These are phyloP conservation scores for Phataginus tricuspis DNA, from an alignment of 2,797 vertebrate genomes.

Conservation along the genomic window DNA sequence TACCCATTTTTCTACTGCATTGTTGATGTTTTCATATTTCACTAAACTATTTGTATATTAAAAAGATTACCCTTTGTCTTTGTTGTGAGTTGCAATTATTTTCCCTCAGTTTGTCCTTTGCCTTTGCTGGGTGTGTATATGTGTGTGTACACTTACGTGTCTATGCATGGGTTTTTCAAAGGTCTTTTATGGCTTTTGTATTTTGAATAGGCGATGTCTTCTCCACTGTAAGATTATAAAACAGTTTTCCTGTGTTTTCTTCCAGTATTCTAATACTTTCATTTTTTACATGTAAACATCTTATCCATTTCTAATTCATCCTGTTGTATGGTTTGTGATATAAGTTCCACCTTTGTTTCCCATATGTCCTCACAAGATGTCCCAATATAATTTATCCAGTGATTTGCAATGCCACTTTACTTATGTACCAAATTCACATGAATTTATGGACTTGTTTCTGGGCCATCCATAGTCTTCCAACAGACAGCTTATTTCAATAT, in stretches of 20 bases:
- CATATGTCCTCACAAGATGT: neutral
- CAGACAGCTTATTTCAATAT: neutral
- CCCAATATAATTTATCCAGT: neutral
- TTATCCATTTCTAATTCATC: neutral
- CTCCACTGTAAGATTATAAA: neutral
- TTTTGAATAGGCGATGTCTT: conserved; percentile 11
- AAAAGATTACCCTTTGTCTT: neutral
- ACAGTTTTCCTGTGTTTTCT: neutral
- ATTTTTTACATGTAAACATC: neutral
- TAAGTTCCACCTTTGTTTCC: neutral
- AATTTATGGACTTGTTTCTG: neutral
- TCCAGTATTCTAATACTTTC: neutral
- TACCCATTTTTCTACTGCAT: neutral
- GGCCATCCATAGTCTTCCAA: neutral
- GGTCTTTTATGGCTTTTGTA: neutral
- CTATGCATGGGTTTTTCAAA: neutral
- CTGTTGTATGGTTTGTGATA: neutral
- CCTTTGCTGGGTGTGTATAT: neutral
- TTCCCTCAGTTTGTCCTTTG: neutral
- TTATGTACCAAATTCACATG: neutral
- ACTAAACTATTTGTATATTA: neutral
- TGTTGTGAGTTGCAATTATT: neutral
- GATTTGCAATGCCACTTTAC: neutral
- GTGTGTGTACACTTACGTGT: neutral
- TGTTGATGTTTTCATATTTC: neutral